These are phyloP conservation scores for Spialia ferax DNA, from an alignment of 2,888 invertebrate genomes.

Conservation along the genomic window DNA sequence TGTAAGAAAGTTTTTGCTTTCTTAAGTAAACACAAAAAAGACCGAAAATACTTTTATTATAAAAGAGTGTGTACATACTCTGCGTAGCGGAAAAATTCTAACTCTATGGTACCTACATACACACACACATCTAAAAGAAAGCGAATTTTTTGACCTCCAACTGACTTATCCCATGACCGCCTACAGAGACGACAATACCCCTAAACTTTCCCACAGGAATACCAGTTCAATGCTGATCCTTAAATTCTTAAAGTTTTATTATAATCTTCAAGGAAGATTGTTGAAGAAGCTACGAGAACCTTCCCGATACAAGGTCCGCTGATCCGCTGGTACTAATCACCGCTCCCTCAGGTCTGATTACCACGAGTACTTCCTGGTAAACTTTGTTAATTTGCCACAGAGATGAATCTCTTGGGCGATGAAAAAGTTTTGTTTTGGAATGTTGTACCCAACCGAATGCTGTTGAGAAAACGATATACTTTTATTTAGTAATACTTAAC, in stretches of 20 bases:
- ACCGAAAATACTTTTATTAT: no score
- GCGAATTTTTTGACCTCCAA: no score
- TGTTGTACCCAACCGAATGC: constrained; percentile 28
- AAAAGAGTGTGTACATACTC: no score
- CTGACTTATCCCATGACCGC: no score
- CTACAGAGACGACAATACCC: not conserved
- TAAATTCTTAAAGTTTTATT: not conserved
- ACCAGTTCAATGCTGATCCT: constrained; percentile 1
- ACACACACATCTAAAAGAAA: no score
- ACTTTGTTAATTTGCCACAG: constrained; percentile 52
- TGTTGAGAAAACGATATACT: constrained; percentile 20
- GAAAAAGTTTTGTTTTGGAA: constrained; percentile 52
- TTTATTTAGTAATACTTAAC: constrained; percentile 10
- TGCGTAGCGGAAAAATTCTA: no score
- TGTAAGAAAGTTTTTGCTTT: no score
- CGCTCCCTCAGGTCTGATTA: constrained; percentile 49
- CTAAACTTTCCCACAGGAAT: not conserved
- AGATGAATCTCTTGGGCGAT: constrained; percentile 49
- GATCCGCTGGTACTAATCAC: constrained; percentile 51
- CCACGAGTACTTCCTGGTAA: constrained; percentile 47
- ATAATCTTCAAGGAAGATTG: constrained; percentile 9
- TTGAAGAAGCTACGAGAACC: constrained; percentile 38
- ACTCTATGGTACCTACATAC: no score
- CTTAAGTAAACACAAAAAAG: no score
- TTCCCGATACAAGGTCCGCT: constrained; percentile 41